A percentile compares a stretch with the other conserved stretches of the same genome.
phyloP scores from a whole-genome alignment of 2,888 invertebrate genomes.

The Acrobasis suavella region DNA sequence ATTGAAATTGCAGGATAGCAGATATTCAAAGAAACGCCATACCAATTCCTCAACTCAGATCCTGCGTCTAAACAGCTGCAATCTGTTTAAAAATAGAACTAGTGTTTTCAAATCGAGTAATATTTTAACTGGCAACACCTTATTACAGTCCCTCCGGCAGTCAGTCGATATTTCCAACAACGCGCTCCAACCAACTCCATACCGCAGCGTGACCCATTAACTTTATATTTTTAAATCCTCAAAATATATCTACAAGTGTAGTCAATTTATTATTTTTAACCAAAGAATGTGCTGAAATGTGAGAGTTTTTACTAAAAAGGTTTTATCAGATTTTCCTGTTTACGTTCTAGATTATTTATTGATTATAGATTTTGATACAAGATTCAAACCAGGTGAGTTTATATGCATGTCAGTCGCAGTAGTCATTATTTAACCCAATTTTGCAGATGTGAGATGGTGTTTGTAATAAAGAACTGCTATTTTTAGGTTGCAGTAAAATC shows the following conservation, averaged over 20 bases:
- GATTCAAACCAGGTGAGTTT: neutral
- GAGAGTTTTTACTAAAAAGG: neutral
- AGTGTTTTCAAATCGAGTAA: neutral
- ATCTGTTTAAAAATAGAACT: no score
- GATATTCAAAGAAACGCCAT: no score
- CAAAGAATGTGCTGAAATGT: neutral
- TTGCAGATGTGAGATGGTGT: no score
- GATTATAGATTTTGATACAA: neutral
- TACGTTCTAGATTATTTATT: neutral
- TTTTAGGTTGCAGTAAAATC: no score
- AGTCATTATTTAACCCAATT: neutral
- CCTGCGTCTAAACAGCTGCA: no score
- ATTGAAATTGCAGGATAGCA: no score
- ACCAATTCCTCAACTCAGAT: no score
- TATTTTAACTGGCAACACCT: neutral
- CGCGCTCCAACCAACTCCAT: neutral
- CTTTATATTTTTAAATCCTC: no score
- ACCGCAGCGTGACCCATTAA: neutral
- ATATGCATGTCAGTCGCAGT: neutral
- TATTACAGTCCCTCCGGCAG: neutral
- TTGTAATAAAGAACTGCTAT: no score
- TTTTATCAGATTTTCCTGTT: neutral
- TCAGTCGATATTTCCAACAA: neutral
- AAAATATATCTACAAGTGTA: no score
- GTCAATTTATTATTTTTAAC: no score